These are phyloP conservation scores for Fissipunctia ypsillon DNA, from an alignment of 2,888 invertebrate species.

Conservation along the genomic window DNA sequence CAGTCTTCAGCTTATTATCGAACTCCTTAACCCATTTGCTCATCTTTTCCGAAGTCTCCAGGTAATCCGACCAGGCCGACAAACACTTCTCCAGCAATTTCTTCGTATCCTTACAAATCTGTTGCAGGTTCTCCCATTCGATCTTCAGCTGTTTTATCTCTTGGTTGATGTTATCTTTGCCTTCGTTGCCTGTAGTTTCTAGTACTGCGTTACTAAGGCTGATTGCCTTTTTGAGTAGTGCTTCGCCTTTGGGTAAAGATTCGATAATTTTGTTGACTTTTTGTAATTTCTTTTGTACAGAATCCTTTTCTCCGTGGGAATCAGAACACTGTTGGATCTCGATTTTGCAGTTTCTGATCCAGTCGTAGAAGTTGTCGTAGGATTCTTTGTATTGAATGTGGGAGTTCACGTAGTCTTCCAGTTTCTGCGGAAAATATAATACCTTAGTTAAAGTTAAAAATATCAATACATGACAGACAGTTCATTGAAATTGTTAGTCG, in stretches of 20 bases:
- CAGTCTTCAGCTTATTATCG: conserved; percentile 91
- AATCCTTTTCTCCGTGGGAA: conserved; percentile 96
- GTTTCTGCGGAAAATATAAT: conserved; percentile 82
- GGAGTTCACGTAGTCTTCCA: conserved; percentile 95
- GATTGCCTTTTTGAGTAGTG: conserved; percentile 93
- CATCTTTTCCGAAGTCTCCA: conserved; percentile 93
- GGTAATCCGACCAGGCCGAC: conserved; percentile 95
- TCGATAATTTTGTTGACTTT: conserved; percentile 93
- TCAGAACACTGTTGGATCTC: conserved; percentile 96
- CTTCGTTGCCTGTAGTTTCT: conserved; percentile 95
- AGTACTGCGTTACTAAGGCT: conserved; percentile 94
- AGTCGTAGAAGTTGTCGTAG: conserved; percentile 95
- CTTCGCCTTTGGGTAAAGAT: conserved; percentile 93
- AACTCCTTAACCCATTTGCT: conserved; percentile 94
- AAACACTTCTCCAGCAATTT: conserved; percentile 94
- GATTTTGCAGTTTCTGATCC: conserved; percentile 95
- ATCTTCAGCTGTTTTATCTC: conserved; percentile 95
- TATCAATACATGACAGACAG: no score
- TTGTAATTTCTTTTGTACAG: conserved; percentile 93
- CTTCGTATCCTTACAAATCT: conserved; percentile 94
- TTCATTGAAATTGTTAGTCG: no score
- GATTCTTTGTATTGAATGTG: conserved; percentile 97
- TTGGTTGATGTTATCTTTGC: conserved; percentile 94
- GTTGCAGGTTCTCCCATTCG: conserved; percentile 95
- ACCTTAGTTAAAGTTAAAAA: background rate